Percentiles rank a stretch among this genome's conserved stretches.
Evolutionary conservation across 2,113 vertebrate genomes (phyloP).

Genomic region (Chunga burmeisteri): DNA sequence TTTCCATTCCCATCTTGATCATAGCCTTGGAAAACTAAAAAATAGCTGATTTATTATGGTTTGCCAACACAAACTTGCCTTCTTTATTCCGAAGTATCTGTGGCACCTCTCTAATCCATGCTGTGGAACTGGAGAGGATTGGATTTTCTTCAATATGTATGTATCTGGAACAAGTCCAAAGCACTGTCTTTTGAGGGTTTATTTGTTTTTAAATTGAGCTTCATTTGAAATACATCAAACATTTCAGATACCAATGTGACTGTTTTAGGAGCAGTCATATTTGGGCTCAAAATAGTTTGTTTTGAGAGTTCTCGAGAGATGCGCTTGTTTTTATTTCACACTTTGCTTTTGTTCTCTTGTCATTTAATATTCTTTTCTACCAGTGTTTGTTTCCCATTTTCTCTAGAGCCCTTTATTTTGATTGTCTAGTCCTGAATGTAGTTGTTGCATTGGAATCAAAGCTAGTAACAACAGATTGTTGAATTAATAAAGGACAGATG

Average conservation of each 20-base stretch:
- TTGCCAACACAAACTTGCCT: slow-evolving; percentile 38
- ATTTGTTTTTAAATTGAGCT: slow-evolving; percentile 53
- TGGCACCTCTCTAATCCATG: background rate
- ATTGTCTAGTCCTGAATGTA: slow-evolving; percentile 23
- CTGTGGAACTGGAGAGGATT: background rate
- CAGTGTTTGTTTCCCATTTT: slow-evolving; percentile 40
- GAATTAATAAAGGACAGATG: background rate
- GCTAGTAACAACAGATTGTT: background rate
- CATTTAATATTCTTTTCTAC: slow-evolving; percentile 37
- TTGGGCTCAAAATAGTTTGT: slow-evolving; percentile 26
- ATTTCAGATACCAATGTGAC: background rate
- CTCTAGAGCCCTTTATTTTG: slow-evolving; percentile 31
- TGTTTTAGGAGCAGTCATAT: slow-evolving; percentile 17
- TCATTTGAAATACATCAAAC: slow-evolving; percentile 49
- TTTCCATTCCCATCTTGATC: slow-evolving; percentile 1
- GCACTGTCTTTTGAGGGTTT: slow-evolving; percentile 21
- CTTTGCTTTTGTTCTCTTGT: slow-evolving; percentile 61
- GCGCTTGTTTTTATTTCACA: slow-evolving; percentile 48
- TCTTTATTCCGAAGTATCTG: background rate
- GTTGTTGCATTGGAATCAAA: background rate
- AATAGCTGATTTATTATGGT: background rate
- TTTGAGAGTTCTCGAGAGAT: slow-evolving; percentile 44
- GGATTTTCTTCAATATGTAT: background rate
- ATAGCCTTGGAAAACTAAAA: background rate
- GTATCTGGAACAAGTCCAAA: background rate